These are phyloP conservation scores for Trichopria drosophilae DNA, from an alignment of 2,888 invertebrate genomes.

Conservation along the genomic window DNA sequence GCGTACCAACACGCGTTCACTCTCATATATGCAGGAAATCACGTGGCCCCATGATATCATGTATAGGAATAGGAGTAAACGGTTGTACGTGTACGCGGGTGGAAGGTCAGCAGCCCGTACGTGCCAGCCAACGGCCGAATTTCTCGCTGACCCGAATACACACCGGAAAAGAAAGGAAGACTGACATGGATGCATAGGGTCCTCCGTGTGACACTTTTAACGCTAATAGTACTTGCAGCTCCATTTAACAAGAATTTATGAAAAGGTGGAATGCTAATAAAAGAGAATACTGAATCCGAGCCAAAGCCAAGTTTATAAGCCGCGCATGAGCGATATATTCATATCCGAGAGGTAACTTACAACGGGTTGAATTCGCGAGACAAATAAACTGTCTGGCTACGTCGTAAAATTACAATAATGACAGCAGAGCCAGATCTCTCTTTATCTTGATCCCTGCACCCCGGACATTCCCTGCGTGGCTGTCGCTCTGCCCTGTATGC, in stretches of 20 bases:
- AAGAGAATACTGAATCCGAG: conserved; percentile 40
- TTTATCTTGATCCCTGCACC: too few species aligned
- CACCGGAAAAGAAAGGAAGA: conserved; percentile 27
- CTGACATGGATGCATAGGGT: conserved; percentile 18
- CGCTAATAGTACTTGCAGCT: conserved; percentile 35
- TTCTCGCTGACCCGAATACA: conserved; percentile 31
- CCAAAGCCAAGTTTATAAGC: conserved; percentile 37
- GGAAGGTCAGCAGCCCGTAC: too few species aligned
- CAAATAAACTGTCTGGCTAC: conserved; percentile 13
- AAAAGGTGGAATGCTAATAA: conserved; percentile 39
- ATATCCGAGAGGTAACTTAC: conserved; percentile 1
- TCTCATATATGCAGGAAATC: too few species aligned
- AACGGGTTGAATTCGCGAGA: conserved; percentile 10
- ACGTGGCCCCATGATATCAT: too few species aligned
- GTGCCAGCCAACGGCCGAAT: too few species aligned
- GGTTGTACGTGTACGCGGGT: too few species aligned
- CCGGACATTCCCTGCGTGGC: too few species aligned
- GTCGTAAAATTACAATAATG: conserved; percentile 30
- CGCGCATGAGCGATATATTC: conserved; percentile 28
- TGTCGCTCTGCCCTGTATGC: too few species aligned
- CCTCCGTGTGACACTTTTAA: conserved; percentile 37
- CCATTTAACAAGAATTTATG: conserved; percentile 39
- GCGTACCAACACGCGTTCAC: not conserved
- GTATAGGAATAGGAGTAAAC: too few species aligned
- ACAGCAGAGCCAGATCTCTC: too few species aligned